Evolutionary conservation across 2,797 vertebrate species (phyloP).

Genomic region (Lepilemur ruficaudatus): DNA sequence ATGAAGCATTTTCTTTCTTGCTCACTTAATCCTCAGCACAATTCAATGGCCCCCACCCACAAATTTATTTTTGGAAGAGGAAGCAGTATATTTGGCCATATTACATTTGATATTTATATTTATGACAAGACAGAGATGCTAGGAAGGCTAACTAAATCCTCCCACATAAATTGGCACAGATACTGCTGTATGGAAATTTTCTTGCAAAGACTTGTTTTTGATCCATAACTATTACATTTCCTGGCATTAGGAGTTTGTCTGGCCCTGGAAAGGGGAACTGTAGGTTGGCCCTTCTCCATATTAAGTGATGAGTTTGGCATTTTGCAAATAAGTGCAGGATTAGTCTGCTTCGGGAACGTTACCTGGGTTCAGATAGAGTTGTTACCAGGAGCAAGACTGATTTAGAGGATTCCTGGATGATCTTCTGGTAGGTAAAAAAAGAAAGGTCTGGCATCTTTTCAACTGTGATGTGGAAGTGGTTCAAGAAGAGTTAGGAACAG

Average conservation of each 20-base stretch:
- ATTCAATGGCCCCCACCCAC: neutral
- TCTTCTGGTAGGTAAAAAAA: conserved; percentile 82
- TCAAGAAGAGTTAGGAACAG: conserved; percentile 85
- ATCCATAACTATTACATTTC: neutral
- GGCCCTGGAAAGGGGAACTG: conserved; percentile 49
- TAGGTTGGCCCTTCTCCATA: conserved; percentile 27
- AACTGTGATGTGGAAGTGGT: conserved; percentile 85
- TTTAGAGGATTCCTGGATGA: neutral
- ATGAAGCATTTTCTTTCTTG: neutral
- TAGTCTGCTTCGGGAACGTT: conserved; percentile 45
- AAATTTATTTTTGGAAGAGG: conserved; percentile 12
- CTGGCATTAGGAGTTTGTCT: conserved; percentile 28
- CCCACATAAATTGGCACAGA: conserved; percentile 38
- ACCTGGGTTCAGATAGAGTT: conserved; percentile 50
- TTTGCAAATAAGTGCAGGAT: conserved; percentile 38
- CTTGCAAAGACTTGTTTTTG: conserved; percentile 67
- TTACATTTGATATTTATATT: neutral
- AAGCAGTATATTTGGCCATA: neutral
- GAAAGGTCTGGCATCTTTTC: conserved; percentile 85
- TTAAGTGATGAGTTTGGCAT: conserved; percentile 52
- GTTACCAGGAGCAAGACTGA: neutral
- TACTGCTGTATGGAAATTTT: conserved; percentile 21
- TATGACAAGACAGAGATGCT: conserved; percentile 30
- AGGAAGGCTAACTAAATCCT: conserved; percentile 37
- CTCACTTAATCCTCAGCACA: neutral